Evolutionary conservation across 2,797 vertebrate species (phyloP).

Genomic region (Chelidonichthys spinosus): DNA sequence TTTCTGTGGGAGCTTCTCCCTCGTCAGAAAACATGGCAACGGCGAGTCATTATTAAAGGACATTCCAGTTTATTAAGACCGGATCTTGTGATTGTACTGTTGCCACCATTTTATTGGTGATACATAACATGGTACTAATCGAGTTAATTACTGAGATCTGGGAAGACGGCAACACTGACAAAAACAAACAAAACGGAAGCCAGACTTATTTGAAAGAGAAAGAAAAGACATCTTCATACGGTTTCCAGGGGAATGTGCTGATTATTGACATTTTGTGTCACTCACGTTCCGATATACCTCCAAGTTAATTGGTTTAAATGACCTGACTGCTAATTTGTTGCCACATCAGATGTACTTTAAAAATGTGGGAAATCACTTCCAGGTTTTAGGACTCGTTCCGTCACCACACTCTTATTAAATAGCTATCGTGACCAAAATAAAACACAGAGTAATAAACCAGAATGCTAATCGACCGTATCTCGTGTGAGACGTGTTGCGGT

Average conservation of each 20-base stretch:
- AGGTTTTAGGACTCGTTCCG: no score
- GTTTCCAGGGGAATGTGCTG: neutral
- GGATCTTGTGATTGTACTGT: neutral
- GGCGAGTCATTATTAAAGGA: neutral
- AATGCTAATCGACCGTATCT: neutral
- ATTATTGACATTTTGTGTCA: neutral
- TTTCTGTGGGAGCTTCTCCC: conserved; percentile 3
- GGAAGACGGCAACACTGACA: neutral
- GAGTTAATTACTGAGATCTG: neutral
- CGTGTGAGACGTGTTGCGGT: conserved; percentile 10
- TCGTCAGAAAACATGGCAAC: neutral
- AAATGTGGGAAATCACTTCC: no score
- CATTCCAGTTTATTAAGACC: neutral
- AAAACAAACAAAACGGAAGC: no score
- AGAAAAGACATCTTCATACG: neutral
- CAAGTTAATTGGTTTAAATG: neutral
- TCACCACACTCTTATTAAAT: neutral
- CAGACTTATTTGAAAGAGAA: neutral
- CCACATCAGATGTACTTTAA: neutral
- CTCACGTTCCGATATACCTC: neutral
- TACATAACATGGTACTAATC: neutral
- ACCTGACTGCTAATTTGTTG: neutral
- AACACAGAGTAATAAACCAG: neutral
- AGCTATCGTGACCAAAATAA: neutral
- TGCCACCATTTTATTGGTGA: neutral